phyloP scores from a whole-genome alignment of 2,888 invertebrate species.

The Eupithecia abbreviata region DNA sequence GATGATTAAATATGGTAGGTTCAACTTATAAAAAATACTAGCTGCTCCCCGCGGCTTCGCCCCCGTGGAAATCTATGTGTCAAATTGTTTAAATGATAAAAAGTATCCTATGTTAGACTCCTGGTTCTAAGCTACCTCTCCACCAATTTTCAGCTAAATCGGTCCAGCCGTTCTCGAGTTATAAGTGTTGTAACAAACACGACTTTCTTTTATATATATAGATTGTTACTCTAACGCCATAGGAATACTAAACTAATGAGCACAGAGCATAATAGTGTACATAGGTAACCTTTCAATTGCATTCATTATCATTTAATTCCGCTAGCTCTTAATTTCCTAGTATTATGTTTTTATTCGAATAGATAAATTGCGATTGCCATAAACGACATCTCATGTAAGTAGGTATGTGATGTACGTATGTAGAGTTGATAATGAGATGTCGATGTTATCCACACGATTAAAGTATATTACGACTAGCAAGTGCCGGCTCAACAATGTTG shows the following conservation, averaged over 20 bases:
- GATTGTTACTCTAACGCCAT: too few relatives aligned
- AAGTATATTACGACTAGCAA: constrained; percentile 5
- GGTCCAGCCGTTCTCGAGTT: too few relatives aligned
- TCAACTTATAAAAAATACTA: too few relatives aligned
- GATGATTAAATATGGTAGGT: background rate
- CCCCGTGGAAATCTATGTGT: too few relatives aligned
- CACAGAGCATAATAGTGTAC: background rate
- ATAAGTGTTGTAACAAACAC: too few relatives aligned
- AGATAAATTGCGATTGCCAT: background rate
- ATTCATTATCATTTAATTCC: background rate
- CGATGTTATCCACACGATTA: constrained; percentile 15
- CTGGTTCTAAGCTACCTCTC: too few relatives aligned
- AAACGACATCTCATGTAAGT: background rate
- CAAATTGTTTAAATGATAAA: too few relatives aligned
- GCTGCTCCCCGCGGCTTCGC: too few relatives aligned
- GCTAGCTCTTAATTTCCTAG: background rate
- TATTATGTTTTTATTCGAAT: background rate
- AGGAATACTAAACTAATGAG: background rate
- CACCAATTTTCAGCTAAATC: too few relatives aligned
- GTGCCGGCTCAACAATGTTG: constrained; percentile 27
- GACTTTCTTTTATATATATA: too few relatives aligned
- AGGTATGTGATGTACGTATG: background rate
- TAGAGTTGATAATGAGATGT: background rate
- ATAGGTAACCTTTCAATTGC: background rate
- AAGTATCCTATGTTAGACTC: too few relatives aligned